Evolutionary conservation across 1,140 invertebrate genomes (phyloP), one percentile per base, ranked within the genome.

Genomic region (Bombus sylvicola): DNA sequence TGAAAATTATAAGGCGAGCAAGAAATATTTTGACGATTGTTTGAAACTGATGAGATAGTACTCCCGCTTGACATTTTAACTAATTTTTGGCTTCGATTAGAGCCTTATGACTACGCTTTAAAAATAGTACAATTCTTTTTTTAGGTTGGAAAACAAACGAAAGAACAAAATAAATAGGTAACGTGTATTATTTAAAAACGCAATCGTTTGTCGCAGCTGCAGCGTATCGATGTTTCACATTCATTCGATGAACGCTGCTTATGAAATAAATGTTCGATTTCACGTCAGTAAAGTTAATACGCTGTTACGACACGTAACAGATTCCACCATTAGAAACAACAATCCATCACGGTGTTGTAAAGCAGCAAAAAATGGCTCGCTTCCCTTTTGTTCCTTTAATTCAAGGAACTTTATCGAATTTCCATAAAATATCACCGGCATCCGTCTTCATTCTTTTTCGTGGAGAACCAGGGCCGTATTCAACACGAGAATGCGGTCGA

Each of bases 321-420:
- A 83, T 83, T 83, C 47, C 43, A 6, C 41, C 31, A 66, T 83
- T 83, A 76, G 62, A 83, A 83, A 53, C 81, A 62, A 76, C 81
- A 31, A 68, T 83, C 62, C 62, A 77, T 83, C 81, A 77, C 43
- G 5, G 64, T 28, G 43, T 68, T 57, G 62, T 53, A 69, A 83
- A 83, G 64, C 62, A 69, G 81, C 62, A 25, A 77, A 83, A 69
- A 73, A 53, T 53, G 34, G 59, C 34, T 34, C 18, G 25, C 53
- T 43, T 43, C 13, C 37, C 81, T 66, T 77, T 77, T 68, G 73
- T 83, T 68, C 73, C 43, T 43, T 62, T 83, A 83, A 83, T 83
- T 53, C 73, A 69, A 77, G 64, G 73, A 83, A 69, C 81, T 83
- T 66, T 83, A 83, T 83, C 81, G 81, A 83, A 83, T 83, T 83